Percentiles rank a stretch among this genome's conserved stretches.
These are phyloP conservation scores for Albula glossodonta DNA, from an alignment of 2,113 vertebrate genomes.

Conservation along the genomic window DNA sequence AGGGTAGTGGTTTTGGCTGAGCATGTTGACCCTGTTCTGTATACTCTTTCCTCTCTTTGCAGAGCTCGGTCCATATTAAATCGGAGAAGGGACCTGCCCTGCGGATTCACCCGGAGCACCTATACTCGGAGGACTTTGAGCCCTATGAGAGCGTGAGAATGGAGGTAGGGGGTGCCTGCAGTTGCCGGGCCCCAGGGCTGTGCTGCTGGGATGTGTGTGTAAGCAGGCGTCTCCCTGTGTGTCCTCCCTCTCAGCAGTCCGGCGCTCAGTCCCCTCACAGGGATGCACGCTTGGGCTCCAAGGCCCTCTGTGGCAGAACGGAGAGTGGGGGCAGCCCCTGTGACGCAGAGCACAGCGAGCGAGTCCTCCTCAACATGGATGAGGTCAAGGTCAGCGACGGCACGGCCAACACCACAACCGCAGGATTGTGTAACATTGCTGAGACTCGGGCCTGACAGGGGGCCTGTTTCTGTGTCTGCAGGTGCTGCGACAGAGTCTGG, in stretches of 20 bases:
- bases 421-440: neutral
- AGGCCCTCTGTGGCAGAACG: constrained; percentile 45
- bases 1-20: neutral
- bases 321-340: constrained; percentile 50
- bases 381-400: constrained; percentile 73
- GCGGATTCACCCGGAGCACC: constrained; percentile 69
- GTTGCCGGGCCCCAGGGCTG: neutral
- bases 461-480: constrained; percentile 46
- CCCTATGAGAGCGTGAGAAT: constrained; percentile 65
- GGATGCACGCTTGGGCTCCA: constrained; percentile 44
- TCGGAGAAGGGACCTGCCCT: constrained; percentile 77
- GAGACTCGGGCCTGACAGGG: neutral
- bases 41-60: constrained; percentile 28
- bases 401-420: neutral
- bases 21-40: neutral
- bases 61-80: constrained; percentile 85
- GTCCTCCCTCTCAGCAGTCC: constrained; percentile 52
- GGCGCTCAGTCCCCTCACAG: constrained; percentile 48
- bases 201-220: neutral
- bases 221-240: neutral
- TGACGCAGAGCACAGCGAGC: constrained; percentile 62
- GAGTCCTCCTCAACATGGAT: constrained; percentile 73
- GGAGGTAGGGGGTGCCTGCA: constrained; percentile 58
- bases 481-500: constrained; percentile 80
- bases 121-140: constrained; percentile 83